These are phyloP conservation scores for Argya squamiceps DNA, from an alignment of 2,797 vertebrate genomes.

Conservation along the genomic window DNA sequence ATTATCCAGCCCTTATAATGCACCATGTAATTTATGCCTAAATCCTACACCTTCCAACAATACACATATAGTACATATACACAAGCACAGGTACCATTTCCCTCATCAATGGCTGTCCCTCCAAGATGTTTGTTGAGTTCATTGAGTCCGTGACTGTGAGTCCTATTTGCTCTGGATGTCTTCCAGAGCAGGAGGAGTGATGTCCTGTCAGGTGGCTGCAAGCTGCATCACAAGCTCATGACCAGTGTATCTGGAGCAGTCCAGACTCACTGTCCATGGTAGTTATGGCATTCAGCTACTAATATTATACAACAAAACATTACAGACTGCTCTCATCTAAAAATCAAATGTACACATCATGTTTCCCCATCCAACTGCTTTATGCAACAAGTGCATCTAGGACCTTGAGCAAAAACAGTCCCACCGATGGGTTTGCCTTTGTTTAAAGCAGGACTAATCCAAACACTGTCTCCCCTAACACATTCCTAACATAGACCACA, in stretches of 20 bases:
- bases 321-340: not conserved
- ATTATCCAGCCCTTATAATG: not conserved
- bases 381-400: not conserved
- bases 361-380: not conserved
- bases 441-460: not conserved
- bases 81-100: not conserved
- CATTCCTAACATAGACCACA: not conserved
- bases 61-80: not conserved
- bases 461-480: not conserved
- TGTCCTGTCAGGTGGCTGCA: not conserved
- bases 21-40: not conserved
- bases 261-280: too few relatives aligned
- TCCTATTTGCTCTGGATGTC: not conserved
- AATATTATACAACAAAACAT: not conserved
- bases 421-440: not conserved
- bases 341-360: not conserved
- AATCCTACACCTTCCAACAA: not conserved
- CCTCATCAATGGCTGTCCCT: not conserved
- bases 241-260: not conserved
- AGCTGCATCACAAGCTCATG: accelerated
- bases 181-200: too few relatives aligned
- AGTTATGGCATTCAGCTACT: not conserved
- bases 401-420: not conserved
- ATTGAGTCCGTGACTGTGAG: not conserved
- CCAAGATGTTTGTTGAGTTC: not conserved